A percentile compares a stretch with the other conserved stretches of the same genome.
These are phyloP conservation scores for Erythrolamprus reginae DNA, from an alignment of 2,113 vertebrate species.

Conservation along the genomic window DNA sequence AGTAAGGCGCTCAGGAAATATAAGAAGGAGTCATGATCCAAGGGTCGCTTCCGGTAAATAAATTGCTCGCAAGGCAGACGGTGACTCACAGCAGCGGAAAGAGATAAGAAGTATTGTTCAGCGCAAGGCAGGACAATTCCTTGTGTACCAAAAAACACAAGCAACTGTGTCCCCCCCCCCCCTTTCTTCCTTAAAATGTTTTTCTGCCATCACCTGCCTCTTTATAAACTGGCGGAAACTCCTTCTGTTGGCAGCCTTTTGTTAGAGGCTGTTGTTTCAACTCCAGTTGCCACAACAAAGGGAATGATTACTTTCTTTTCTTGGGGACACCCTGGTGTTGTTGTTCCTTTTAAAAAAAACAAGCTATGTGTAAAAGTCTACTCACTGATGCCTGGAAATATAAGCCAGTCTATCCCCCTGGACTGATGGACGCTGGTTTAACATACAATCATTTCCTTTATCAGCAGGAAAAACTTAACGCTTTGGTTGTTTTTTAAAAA, in stretches of 20 bases:
- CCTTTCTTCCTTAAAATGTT: conserved; percentile 53
- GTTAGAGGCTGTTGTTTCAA: neutral
- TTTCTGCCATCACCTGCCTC: conserved; percentile 49
- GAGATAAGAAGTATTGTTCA: conserved; percentile 52
- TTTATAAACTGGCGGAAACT: neutral
- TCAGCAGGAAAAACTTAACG: neutral
- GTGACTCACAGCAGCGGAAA: conserved; percentile 63
- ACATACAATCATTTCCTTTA: neutral
- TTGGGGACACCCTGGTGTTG: neutral
- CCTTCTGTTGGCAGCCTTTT: neutral
- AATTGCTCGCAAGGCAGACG: conserved; percentile 3
- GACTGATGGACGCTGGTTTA: neutral
- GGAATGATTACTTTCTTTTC: neutral
- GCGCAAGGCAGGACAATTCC: conserved; percentile 41
- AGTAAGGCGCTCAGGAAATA: neutral
- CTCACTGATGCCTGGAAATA: neutral
- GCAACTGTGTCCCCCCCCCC: neutral
- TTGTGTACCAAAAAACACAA: neutral
- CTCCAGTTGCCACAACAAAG: conserved; percentile 2
- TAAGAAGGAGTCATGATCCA: conserved; percentile 27
- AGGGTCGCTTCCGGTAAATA: rapidly evolving
- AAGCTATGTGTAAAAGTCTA: neutral
- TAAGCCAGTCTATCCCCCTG: neutral
- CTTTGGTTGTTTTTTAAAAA: neutral
- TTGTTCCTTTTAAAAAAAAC: neutral